phyloP scores from a whole-genome alignment of 92 coral and sea anemone species.

The Anthopleura xanthogrammica region DNA sequence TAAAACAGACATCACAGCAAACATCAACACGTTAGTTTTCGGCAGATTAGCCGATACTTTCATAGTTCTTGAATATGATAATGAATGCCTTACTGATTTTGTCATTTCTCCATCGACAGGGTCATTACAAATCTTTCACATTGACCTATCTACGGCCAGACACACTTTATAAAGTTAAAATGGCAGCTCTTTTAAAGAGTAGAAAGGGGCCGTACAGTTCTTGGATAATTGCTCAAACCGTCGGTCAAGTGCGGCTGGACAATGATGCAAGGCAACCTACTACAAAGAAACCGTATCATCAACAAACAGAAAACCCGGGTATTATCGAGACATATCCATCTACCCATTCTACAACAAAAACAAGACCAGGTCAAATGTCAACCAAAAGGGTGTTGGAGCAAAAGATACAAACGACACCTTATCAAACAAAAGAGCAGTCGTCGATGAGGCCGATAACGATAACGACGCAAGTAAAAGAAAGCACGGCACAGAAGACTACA shows the following conservation, averaged over 20 bases:
- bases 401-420: no score
- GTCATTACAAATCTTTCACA: constrained; percentile 17
- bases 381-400: neutral
- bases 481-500: neutral
- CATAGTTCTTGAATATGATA: no score
- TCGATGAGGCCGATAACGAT: neutral
- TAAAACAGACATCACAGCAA: no score
- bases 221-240: constrained; percentile 29
- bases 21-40: no score
- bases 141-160: constrained; percentile 23
- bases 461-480: neutral
- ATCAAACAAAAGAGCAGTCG: no score
- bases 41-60: no score
- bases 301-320: neutral
- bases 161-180: constrained; percentile 32
- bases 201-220: constrained; percentile 32
- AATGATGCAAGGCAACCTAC: neutral
- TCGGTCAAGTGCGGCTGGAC: neutral
- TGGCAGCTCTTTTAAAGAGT: constrained; percentile 30
- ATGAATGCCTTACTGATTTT: neutral
- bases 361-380: neutral
- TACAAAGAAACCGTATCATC: neutral
- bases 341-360: neutral
- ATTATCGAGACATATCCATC: neutral
- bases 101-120: constrained; percentile 5